Conservation (phyloP, 2,797 vertebrate genomes). For the Heteromormyrus szaboi region DNA sequence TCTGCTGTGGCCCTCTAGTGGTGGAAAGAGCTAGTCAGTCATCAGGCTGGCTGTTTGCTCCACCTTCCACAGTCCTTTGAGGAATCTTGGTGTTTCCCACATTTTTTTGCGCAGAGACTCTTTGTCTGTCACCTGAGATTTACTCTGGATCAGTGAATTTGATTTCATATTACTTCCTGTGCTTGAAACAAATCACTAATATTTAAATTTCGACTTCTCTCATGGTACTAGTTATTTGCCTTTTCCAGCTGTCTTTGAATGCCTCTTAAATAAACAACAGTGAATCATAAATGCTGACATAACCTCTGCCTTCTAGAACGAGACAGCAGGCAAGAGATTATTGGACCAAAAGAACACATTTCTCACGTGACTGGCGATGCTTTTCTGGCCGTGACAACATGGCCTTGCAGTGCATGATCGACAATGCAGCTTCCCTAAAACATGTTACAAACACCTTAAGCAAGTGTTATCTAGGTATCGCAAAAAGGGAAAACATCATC, state of each 20-base stretch:
- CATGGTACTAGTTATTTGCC: neutral
- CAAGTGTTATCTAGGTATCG: neutral
- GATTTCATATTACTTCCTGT: neutral
- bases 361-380: neutral
- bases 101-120: neutral
- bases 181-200: neutral
- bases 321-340: neutral
- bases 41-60: neutral
- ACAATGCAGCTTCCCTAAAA: neutral
- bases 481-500: neutral
- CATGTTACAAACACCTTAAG: neutral
- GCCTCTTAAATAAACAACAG: neutral
- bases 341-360: neutral
- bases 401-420: neutral
- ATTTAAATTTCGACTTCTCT: neutral
- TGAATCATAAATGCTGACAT: neutral
- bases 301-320: neutral
- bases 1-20: neutral
- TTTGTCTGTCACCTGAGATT: conserved; percentile 1
- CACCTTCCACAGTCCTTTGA: neutral
- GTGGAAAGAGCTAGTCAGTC: neutral
- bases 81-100: neutral
- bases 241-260: neutral
- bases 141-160: neutral
- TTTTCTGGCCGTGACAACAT: neutral